phyloP scores from a whole-genome alignment of 2,888 invertebrate genomes.

The Pristionchus entomophagus region DNA sequence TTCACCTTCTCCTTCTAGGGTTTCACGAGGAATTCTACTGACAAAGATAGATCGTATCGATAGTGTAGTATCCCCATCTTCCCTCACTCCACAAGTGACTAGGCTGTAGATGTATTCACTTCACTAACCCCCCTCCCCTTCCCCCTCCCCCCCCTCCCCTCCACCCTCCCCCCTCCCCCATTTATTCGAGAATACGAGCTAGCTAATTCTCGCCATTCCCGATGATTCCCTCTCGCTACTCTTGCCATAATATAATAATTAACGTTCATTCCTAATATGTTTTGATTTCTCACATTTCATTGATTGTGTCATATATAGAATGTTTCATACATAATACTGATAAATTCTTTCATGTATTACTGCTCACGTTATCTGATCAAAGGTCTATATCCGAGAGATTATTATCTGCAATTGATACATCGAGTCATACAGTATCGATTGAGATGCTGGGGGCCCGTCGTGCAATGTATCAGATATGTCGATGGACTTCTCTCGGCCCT shows the following conservation, averaged over 20 bases:
- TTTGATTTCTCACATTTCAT: constrained; percentile 22
- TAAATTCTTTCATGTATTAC: not conserved
- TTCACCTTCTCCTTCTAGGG: constrained; percentile 21
- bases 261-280: constrained; percentile 9
- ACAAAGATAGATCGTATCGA: constrained; percentile 25
- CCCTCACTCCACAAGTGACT: constrained; percentile 3
- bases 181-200: constrained; percentile 37
- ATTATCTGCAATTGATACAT: not conserved
- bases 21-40: constrained; percentile 1
- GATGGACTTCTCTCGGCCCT: constrained; percentile 39
- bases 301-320: constrained; percentile 30
- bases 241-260: constrained; percentile 39
- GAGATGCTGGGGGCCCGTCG: constrained; percentile 24
- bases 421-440: not conserved
- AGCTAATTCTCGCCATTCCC: not conserved
- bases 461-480: not conserved
- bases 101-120: not conserved
- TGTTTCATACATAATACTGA: constrained; percentile 22
- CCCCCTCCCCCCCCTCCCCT: not conserved
- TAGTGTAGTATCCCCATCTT: not conserved
- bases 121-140: not conserved
- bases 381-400: not conserved
- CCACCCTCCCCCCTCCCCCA: not conserved
- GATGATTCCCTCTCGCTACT: not conserved
- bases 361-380: not conserved